Evolutionary conservation across 2,888 invertebrate genomes (phyloP), one percentile per base, ranked within the genome.

Genomic region (Torymus tubicola): DNA sequence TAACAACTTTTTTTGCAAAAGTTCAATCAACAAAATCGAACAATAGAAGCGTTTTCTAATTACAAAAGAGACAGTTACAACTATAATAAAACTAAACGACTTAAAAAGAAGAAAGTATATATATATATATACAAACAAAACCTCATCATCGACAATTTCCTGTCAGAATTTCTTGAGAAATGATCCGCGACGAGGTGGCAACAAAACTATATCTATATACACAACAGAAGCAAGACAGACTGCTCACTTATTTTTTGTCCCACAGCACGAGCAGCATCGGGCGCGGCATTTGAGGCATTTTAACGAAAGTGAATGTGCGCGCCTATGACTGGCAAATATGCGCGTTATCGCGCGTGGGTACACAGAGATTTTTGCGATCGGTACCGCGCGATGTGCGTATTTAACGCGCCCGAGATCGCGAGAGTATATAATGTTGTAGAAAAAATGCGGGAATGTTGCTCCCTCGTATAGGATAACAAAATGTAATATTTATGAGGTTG

Each of bases 261-360:
- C 31, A 31, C 31, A 31, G 2, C 31, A 5, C 31, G 31, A 31
- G 31, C 31, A 24, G 3, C 31, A 31, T 31, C 60, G 69, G 79
- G 70, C 71, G 75, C 71, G 65, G 60, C 68, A 50, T 18, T 72
- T 61, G 63, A 31, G 80, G 75, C 61, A 80, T 80, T 80, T 80
- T 80, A 80, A 80, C 80, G 75, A 80, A 80, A 75, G 75, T 71
- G 70, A 80, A 75, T 16, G 68, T 68, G 50, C 31, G 31, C 31
- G 31, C 31, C 16, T 14, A 4, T 18, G n/a, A 8, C 57, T 70
- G 77, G 70, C 70, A 70, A 70, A 70, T 64, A 70, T 24, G 21
- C 68, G 53, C 4, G 21, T 74, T 75, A 75, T 75, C 74, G 50
- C 53, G 14, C 18, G 16, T 31, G 31, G 31, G 31, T 21, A 42